These are phyloP conservation scores for Vollenhovia emeryi DNA, from an alignment of 1,140 invertebrate genomes.

Conservation along the genomic window DNA sequence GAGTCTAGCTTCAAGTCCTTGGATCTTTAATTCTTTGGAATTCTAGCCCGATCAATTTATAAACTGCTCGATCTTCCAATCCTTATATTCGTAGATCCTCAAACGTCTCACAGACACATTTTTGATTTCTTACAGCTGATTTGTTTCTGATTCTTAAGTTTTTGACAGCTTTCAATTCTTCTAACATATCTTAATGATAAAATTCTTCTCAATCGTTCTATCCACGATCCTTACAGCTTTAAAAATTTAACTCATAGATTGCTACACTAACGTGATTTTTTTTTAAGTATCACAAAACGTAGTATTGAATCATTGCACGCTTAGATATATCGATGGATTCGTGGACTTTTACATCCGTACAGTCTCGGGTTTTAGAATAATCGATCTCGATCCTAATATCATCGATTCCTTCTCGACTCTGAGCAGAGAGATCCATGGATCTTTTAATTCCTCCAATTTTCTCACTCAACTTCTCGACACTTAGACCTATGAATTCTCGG, in stretches of 20 bases:
- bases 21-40: conserved; percentile 23
- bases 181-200: background rate
- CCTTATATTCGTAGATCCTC: background rate
- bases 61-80: background rate
- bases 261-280: conserved; percentile 15
- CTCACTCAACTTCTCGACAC: background rate
- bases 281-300: conserved; percentile 30
- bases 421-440: background rate
- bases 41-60: background rate
- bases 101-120: background rate
- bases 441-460: background rate
- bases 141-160: background rate
- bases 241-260: conserved; percentile 2
- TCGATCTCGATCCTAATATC: background rate
- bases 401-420: background rate
- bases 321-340: conserved; percentile 8
- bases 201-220: background rate
- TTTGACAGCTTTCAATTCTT: conserved; percentile 31
- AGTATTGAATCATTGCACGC: conserved; percentile 33
- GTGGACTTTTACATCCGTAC: background rate
- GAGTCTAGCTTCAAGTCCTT: conserved; percentile 4
- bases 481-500: conserved; percentile 51
- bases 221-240: conserved; percentile 6
- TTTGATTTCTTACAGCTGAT: conserved; percentile 8
- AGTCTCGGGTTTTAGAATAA: conserved; percentile 31